phyloP scores from a whole-genome alignment of 2,888 invertebrate genomes.

The Amaurobius ferox region DNA sequence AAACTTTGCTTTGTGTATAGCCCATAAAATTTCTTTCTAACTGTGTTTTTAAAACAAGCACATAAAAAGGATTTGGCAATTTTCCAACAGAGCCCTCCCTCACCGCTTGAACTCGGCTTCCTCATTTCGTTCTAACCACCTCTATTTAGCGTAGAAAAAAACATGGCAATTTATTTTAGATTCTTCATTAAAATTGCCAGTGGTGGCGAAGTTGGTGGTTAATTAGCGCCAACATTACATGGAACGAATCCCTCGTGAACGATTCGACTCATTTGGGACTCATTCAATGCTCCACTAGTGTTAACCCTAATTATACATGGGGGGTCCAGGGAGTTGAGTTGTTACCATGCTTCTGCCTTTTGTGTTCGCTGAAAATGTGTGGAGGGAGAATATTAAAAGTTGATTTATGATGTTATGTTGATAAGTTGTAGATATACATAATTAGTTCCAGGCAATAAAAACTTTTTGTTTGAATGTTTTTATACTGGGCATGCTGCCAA shows the following conservation, averaged over 20 bases:
- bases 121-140: neutral
- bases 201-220: slow-evolving; percentile 11
- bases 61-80: neutral
- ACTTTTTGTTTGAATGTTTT: neutral
- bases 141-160: neutral
- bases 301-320: slow-evolving; percentile 20
- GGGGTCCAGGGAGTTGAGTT: slow-evolving; percentile 4
- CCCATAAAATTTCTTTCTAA: neutral
- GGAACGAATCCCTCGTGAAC: neutral
- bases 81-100: neutral
- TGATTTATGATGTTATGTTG: neutral
- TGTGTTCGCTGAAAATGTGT: neutral
- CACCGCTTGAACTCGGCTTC: neutral
- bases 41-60: neutral
- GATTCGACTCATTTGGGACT: slow-evolving; percentile 10
- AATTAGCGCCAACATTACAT: neutral
- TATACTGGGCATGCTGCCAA: neutral
- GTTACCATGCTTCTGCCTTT: neutral
- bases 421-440: slow-evolving; percentile 1
- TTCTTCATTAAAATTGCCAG: slow-evolving; percentile 1
- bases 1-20: neutral
- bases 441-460: neutral
- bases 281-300: slow-evolving; percentile 13
- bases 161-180: neutral
- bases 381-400: slow-evolving; percentile 8